phyloP scores from a whole-genome alignment of 2,113 vertebrate genomes.

The Cepphus grylle region DNA sequence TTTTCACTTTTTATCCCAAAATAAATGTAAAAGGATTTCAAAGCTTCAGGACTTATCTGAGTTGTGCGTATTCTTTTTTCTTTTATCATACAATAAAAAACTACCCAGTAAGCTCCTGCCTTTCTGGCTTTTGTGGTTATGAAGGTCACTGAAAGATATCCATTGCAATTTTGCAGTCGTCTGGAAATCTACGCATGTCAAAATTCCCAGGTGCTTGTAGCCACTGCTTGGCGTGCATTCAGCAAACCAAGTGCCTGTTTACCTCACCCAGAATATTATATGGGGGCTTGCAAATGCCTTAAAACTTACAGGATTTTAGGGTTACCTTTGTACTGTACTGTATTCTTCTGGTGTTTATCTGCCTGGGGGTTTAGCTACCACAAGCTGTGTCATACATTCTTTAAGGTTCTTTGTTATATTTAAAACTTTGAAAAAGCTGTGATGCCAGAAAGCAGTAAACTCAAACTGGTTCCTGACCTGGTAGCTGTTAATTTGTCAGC shows the following conservation, averaged over 20 bases:
- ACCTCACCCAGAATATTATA: background rate
- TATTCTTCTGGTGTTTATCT: background rate
- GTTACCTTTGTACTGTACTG: background rate
- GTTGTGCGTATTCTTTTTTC: background rate
- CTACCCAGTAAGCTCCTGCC: background rate
- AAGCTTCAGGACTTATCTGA: background rate
- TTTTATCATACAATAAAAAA: background rate
- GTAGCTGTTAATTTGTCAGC: background rate
- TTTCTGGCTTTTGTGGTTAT: background rate
- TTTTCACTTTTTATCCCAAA: background rate
- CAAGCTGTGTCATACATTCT: accelerated
- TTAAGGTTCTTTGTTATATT: background rate
- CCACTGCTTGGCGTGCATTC: background rate
- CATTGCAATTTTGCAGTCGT: background rate
- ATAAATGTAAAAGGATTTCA: background rate
- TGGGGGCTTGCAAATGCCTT: background rate
- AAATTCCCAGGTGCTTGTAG: background rate
- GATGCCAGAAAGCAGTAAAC: background rate
- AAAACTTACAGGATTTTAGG: background rate
- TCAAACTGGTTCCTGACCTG: background rate
- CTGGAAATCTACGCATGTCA: background rate
- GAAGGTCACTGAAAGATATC: background rate
- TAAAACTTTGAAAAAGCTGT: background rate
- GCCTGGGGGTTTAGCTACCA: background rate
- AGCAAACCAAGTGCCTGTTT: background rate